Base-by-base conservation (phyloP, 2,888 invertebrate species). In the Ophioninae sp. region DNA sequence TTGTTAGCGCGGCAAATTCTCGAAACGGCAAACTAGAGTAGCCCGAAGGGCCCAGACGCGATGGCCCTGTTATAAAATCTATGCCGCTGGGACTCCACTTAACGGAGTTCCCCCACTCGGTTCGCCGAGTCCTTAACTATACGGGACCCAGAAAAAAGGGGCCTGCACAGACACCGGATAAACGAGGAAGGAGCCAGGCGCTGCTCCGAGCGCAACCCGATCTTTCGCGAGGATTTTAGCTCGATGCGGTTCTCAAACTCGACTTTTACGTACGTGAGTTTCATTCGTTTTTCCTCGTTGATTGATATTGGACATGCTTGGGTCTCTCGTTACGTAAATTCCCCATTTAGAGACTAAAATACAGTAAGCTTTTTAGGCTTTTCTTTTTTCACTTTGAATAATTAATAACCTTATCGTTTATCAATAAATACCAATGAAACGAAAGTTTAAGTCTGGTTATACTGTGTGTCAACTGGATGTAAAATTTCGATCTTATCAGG, bases 1-100 rank as follows among this genome's bases (percentile, higher is more conserved):
- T 37, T 44, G 30, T 23, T 7, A 44, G 30, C 41, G 64, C 30
- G 73, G 85, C 7, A 10, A 84, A 85, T 87, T 85, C 85, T 86
- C 79, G 82, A 86, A 85, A 85, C 79, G 88, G 84, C 85, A 82
- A 88, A 88, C 86, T 86, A 87, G 87, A 89, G 89, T 90, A 89
- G 91, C 91, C 91, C 85, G 86, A 88, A 90, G 91, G 90, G 88
- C n/a, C 88, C 90, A 90, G 90, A 90, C 90, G 80, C 41, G 41
- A 85, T 85, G 84, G 87, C 87, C 86, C 87, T 88, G 87, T 89
- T 90, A 89, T 88, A 88, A 88, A 87, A 88, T 87, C 88, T 88
- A 86, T 88, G 87, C 90, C 89, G 90, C 90, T 75, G 61, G 79
- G 59, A 70, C 70, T 75, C 81, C 90, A 89, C 79, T 81, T 44